Base-by-base conservation (phyloP, 2,797 vertebrate genomes). In the Gobio occitaniae region DNA sequence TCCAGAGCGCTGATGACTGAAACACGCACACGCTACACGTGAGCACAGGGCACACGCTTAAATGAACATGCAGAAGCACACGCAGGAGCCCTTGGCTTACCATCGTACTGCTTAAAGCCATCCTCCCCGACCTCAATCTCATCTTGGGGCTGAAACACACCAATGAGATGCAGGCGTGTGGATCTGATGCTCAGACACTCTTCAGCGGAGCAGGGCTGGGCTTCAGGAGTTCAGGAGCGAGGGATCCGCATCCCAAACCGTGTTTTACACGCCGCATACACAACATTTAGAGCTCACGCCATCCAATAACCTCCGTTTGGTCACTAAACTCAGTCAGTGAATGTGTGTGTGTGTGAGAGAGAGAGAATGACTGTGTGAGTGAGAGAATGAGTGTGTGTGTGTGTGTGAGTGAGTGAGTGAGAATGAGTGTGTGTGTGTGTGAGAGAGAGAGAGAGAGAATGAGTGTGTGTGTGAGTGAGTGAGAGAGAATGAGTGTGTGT, bases 71-170 rank as follows among this genome's bases (percentile, higher is more conserved):
- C 93, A 89, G 41, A 80, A 71, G 32, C 80, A 84, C 74, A 83
- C 86, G 61, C 75, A 36, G 83, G 90, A 86, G 84, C 92, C 87
- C 87, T 87, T 69, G 87, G 89, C 97, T 98, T 97, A 98, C 97
- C 97, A 94, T 98, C 97, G 25, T 97, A 98, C 95, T 97, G 97
- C 93, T 97, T 98, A 95, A 97, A 98, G 90, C 97, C 97, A 96
- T 97, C 97, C 95, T 97, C 96, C 90, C 91, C 95, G 95, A 97
- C 95, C 95, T 96, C 93, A 94, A 98, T 98, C 93, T 98, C 95
- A 95, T 97, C 97, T 92, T 97, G 97, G 92, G 97, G 96, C 97
- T 98, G 96, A 96, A 97, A 97, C 92, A 96, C 90, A 95, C 86
- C 88, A 94, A 95, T 95, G 91, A 93, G 86, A 92, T 94, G 94